Conservation (phyloP, 2,888 invertebrate genomes). For the Dendrolimus houi region DNA sequence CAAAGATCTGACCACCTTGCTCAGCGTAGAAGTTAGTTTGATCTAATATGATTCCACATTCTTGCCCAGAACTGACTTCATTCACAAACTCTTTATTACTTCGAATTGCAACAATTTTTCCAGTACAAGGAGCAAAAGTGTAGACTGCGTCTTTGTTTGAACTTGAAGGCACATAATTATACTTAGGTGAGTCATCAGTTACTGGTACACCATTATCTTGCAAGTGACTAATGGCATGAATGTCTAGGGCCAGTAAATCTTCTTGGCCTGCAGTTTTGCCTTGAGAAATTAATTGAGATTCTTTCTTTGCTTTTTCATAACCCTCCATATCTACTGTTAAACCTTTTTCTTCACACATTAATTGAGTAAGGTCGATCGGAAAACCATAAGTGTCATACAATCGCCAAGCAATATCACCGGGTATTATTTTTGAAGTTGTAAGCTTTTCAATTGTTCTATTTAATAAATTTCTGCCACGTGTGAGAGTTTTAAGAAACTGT, state of each 20-base stretch:
- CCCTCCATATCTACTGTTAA: constrained; percentile 89
- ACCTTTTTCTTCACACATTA: constrained; percentile 98
- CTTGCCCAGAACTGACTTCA: constrained; percentile 87
- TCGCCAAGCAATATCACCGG: constrained; percentile 98
- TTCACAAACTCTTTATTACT: constrained; percentile 90
- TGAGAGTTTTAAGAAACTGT: constrained; percentile 97
- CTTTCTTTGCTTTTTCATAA: constrained; percentile 95
- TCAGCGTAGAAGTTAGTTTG: constrained; percentile 98
- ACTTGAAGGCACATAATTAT: constrained; percentile 84
- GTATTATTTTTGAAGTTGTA: constrained; percentile 82
- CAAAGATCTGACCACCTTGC: constrained; percentile 98
- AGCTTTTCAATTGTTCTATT: constrained; percentile 93
- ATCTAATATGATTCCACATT: constrained; percentile 94
- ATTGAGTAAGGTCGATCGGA: constrained; percentile 96
- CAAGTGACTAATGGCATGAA: constrained; percentile 95
- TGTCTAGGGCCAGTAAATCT: constrained; percentile 92
- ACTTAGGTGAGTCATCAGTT: constrained; percentile 95
- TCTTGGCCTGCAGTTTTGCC: constrained; percentile 88
- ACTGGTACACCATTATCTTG: constrained; percentile 84
- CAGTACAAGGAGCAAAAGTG: constrained; percentile 82
- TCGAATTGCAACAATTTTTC: constrained; percentile 88
- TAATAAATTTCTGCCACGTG: constrained; percentile 91
- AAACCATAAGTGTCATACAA: constrained; percentile 99
- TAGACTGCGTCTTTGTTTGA: constrained; percentile 83
- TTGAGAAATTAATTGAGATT: constrained; percentile 92